phyloP scores from a whole-genome alignment of 2,797 vertebrate species.

The Thamnophis elegans region DNA sequence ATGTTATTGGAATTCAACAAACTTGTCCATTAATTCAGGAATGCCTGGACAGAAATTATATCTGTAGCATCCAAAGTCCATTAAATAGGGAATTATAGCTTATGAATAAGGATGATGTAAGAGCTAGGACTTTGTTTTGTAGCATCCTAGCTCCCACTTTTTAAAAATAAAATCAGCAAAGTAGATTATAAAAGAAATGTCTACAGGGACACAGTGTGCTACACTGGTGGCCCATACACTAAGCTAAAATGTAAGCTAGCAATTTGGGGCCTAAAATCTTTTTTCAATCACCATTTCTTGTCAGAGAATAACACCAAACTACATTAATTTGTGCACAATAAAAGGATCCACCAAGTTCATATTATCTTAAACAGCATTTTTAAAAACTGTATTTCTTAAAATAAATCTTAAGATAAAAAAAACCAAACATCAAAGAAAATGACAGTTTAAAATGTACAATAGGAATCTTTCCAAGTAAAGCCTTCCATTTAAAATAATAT shows the following conservation, averaged over 20 bases:
- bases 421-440: conserved; percentile 8
- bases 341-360: not conserved
- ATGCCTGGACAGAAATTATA: not conserved
- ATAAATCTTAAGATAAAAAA: conserved; percentile 11
- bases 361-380: not conserved
- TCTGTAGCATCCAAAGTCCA: not conserved
- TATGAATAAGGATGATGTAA: not conserved
- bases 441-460: conserved; percentile 18
- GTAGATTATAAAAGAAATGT: not conserved
- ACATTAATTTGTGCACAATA: not conserved
- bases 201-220: not conserved
- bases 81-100: not conserved
- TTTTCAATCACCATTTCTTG: not conserved
- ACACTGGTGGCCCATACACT: not conserved
- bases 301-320: not conserved
- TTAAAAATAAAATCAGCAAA: not conserved
- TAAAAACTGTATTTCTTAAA: conserved; percentile 18
- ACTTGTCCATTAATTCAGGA: not conserved
- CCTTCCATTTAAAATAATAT: conserved; percentile 24
- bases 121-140: not conserved
- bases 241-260: not conserved
- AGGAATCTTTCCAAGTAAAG: conserved; percentile 36
- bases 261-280: not conserved
- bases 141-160: not conserved
- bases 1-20: not conserved